Base-by-base conservation (phyloP, 2,797 vertebrate genomes). In the Microctenopoma steveboyesi region DNA sequence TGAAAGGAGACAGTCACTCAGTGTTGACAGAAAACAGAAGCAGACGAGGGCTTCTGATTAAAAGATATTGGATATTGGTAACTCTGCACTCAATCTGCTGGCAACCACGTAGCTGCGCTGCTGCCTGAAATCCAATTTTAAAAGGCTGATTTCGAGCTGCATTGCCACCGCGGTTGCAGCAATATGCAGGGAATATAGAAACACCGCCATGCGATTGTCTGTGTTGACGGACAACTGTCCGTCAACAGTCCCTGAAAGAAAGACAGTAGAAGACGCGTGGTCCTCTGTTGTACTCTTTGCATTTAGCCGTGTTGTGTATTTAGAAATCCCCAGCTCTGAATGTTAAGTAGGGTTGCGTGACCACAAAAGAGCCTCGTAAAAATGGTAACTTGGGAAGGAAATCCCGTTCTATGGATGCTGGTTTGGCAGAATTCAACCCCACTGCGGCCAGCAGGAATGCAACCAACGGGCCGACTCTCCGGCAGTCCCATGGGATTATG, bases 41-140 rank as follows among this genome's bases (percentile, higher is more conserved):
- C 60, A 28, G 81, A 75, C n/a, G 52, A 85, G 72, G 60, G 59
- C 68, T 67, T 62, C 77, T 86, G 84, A 89, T 90, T 84, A 86
- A 88, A 89, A 89, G 78, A 89, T 85, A 87, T 80, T 85, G 84
- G 79, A 86, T 84, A 82, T 85, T 84, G 86, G 86, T 81, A 83
- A 82, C 72, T 70, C 72, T 79, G 69, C 46, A 50, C 81, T 85
- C 81, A 74, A 79, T 86, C 83, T 83, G 69, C 69, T 65, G 58
- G 58, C 69, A 64, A 79, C 76, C 47, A 68, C 55, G 79, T 30
- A 8, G 64, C 72, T 1, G n/a, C 1, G 51, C 69, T 45, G 63
- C 74, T 47, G 72, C 60, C 84, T 79, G 76, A 72, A 85, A 86
- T 88, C 85, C 84, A 89, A 88, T 89, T 89, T 86, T 59, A 76